phyloP scores from a whole-genome alignment of 2,797 vertebrate species.

The Anas bahamensis region DNA sequence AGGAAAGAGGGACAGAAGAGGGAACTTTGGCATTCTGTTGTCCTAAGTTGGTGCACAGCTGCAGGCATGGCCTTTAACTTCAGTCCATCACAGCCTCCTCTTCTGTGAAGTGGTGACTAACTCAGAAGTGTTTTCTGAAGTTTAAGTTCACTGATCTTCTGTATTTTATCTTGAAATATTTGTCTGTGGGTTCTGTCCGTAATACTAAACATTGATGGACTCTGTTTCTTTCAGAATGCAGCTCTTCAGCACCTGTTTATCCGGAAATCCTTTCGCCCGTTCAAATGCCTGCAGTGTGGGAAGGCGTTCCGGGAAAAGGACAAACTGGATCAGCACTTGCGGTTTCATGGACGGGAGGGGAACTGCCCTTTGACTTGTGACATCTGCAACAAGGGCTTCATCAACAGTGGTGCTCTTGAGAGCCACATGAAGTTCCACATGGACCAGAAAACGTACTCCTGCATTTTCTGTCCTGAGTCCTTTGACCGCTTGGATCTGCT shows the following conservation, averaged over 20 bases:
- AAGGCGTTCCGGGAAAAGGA: conserved; percentile 98
- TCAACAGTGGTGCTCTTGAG: conserved; percentile 88
- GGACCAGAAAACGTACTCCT: conserved; percentile 95
- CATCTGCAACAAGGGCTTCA: conserved; percentile 95
- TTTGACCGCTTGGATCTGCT: conserved; percentile 95
- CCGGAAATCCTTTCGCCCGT: conserved; percentile 95
- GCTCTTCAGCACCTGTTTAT: conserved; percentile 98
- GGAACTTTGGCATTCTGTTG: neutral
- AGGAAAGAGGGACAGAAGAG: neutral
- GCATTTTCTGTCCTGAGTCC: conserved; percentile 91
- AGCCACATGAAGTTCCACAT: conserved; percentile 94
- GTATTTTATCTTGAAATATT: neutral
- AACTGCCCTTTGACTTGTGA: conserved; percentile 91
- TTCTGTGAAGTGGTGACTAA: neutral
- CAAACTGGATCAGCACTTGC: conserved; percentile 94
- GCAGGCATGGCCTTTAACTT: neutral
- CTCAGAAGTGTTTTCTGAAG: neutral
- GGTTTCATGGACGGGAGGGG: conserved; percentile 92
- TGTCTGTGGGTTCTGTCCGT: fast-evolving
- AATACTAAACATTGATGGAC: neutral
- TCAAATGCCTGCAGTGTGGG: conserved; percentile 95
- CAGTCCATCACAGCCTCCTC: neutral
- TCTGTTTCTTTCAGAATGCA: conserved; percentile 87
- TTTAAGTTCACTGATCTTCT: neutral
- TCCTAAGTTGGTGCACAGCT: neutral